Percentiles rank a stretch among this genome's conserved stretches.
These are phyloP conservation scores for Pedionomus torquatus DNA, from an alignment of 2,113 vertebrate species.

Conservation along the genomic window DNA sequence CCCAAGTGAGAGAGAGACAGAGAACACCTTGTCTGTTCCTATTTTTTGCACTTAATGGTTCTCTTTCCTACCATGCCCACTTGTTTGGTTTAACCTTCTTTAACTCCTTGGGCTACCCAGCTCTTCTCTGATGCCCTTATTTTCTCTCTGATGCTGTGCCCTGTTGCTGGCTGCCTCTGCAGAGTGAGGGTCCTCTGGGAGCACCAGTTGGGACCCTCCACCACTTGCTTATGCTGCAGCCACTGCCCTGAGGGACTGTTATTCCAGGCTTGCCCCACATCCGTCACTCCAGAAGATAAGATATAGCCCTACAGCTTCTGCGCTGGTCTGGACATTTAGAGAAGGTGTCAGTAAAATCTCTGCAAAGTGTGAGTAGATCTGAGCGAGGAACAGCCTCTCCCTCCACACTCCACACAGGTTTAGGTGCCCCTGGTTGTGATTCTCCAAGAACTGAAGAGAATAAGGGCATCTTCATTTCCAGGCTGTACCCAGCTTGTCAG, in stretches of 20 bases:
- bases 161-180: not conserved
- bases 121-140: not conserved
- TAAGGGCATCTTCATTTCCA: not conserved
- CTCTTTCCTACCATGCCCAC: not conserved
- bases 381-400: not conserved
- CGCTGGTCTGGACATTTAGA: rapidly evolving
- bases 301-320: not conserved
- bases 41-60: not conserved
- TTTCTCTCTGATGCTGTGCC: not conserved
- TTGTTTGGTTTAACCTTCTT: not conserved
- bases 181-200: not conserved
- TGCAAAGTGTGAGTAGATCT: not conserved
- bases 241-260: not conserved
- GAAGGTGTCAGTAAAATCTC: not conserved
- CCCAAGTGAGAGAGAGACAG: not conserved
- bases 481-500: not conserved
- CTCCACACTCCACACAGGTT: rapidly evolving
- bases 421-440: not conserved
- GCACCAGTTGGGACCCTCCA: not conserved
- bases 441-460: not conserved
- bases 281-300: not conserved
- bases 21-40: not conserved
- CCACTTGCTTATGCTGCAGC: not conserved
- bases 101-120: not conserved
- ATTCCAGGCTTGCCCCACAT: not conserved